Conservation (phyloP, 2,888 invertebrate genomes). For the Agrotis segetum region DNA sequence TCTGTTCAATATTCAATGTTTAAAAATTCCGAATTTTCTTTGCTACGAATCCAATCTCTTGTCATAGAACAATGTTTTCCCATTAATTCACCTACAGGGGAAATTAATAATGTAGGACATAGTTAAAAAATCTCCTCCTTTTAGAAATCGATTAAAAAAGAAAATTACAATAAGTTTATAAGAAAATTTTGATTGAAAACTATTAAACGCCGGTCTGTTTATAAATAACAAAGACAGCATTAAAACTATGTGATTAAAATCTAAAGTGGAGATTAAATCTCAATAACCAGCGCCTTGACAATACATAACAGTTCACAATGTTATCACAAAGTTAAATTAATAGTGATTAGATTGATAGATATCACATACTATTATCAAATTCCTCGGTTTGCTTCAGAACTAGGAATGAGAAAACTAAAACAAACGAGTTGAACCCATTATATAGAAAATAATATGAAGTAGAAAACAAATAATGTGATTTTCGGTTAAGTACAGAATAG, state of each 20-base stretch:
- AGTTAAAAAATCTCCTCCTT: too few species aligned
- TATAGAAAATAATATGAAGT: not conserved
- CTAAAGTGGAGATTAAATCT: conserved; percentile 44
- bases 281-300: conserved; percentile 9
- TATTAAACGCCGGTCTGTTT: not conserved
- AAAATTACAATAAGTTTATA: too few species aligned
- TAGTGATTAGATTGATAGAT: conserved; percentile 45
- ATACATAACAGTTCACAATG: conserved; percentile 41
- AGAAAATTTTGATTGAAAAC: not conserved
- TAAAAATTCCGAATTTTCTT: not conserved
- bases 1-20: not conserved
- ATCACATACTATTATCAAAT: not conserved
- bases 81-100: too few species aligned
- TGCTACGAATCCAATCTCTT: not conserved
- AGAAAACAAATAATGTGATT: too few species aligned
- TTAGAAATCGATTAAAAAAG: too few species aligned
- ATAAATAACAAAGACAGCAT: conserved; percentile 19
- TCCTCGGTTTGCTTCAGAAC: conserved; percentile 11
- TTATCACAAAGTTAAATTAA: conserved; percentile 45
- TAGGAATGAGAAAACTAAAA: not conserved
- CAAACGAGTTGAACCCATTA: not conserved
- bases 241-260: conserved; percentile 33
- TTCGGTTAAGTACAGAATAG: not conserved
- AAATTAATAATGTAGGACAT: too few species aligned
- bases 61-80: too few species aligned